These are phyloP conservation scores for Ophiothrix spiculata DNA, from an alignment of 35 echinoderm and acorn worm genomes.

Conservation along the genomic window DNA sequence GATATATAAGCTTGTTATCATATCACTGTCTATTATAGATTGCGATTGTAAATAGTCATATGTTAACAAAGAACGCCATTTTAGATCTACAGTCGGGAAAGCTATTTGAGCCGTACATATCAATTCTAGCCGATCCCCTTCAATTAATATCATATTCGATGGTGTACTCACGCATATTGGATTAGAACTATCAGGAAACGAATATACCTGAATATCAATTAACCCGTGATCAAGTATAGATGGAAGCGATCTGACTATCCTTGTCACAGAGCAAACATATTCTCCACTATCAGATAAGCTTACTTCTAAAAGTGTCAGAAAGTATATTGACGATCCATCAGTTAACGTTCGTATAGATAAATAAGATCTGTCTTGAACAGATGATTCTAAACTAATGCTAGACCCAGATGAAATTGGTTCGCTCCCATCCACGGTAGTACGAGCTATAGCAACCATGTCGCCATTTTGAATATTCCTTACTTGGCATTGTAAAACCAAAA, in stretches of 20 bases:
- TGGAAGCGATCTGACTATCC: not conserved
- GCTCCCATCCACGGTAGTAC: not conserved
- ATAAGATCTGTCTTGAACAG: not conserved
- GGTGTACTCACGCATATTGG: not conserved
- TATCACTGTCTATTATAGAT: not conserved
- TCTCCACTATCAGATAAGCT: not conserved
- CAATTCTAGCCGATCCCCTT: not conserved
- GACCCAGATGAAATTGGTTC: not conserved
- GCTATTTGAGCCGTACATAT: not conserved
- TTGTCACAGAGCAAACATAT: not conserved
- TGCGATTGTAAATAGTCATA: not conserved
- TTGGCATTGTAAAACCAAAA: not conserved
- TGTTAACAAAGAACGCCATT: not conserved
- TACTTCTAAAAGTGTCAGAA: not conserved
- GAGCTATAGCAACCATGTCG: not conserved
- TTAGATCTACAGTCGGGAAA: not conserved
- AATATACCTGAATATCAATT: not conserved
- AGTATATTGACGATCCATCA: not conserved
- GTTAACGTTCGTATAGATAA: not conserved
- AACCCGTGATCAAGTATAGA: not conserved
- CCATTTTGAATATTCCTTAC: not conserved
- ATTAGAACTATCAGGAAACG: not conserved
- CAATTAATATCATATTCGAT: not conserved
- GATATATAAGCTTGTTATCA: not conserved
- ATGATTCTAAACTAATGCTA: not conserved